Conservation (phyloP, 2,113 vertebrate species). For the Otus sunia region DNA sequence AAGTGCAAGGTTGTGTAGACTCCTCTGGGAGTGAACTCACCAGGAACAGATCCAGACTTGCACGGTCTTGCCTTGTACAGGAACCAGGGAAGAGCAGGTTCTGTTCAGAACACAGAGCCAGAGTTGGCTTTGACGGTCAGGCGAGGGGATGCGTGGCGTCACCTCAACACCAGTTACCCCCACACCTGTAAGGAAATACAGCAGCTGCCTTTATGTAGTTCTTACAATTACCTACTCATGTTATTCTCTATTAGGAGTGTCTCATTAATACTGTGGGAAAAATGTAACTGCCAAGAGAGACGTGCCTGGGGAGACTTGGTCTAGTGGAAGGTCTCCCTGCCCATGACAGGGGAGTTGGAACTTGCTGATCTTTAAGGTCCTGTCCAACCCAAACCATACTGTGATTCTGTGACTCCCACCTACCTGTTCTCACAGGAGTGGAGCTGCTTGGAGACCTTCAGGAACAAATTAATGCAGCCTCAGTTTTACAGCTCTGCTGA, state of each 20-base stretch:
- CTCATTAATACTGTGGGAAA: neutral
- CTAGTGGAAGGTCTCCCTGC: too few relatives aligned
- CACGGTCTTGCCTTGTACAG: neutral
- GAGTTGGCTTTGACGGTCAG: neutral
- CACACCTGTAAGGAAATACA: neutral
- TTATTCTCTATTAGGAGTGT: fast-evolving
- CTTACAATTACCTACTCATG: neutral
- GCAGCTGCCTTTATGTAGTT: neutral
- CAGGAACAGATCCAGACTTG: neutral
- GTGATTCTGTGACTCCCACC: neutral
- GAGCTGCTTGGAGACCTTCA: neutral
- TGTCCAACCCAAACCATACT: too few relatives aligned
- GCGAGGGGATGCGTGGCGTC: fast-evolving
- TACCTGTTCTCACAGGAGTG: neutral
- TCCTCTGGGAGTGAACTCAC: neutral
- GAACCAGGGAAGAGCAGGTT: neutral
- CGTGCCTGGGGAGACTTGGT: too few relatives aligned
- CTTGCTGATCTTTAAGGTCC: too few relatives aligned
- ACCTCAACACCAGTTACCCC: neutral
- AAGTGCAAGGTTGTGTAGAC: neutral
- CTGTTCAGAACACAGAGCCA: neutral
- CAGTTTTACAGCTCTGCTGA: neutral
- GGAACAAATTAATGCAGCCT: neutral
- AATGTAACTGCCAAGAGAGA: neutral
- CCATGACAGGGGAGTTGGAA: too few relatives aligned